These are phyloP conservation scores for Melipona quadrifasciata DNA, from an alignment of 1,140 invertebrate species.

Conservation along the genomic window DNA sequence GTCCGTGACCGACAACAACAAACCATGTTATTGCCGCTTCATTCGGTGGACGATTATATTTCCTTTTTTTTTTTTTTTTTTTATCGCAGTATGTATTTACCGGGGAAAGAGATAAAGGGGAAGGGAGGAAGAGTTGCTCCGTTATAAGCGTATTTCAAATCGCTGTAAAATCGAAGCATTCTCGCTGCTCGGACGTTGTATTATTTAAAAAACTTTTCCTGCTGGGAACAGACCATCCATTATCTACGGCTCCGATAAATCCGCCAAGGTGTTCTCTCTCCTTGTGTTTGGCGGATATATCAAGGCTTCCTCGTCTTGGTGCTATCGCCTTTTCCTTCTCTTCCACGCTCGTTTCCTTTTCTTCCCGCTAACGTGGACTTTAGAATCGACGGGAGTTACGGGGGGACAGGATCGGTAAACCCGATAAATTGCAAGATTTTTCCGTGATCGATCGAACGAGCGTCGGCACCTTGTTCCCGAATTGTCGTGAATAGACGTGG, in stretches of 20 bases:
- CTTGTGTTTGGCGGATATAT: slow-evolving; percentile 80
- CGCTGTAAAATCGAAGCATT: slow-evolving; percentile 1
- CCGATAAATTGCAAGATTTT: slow-evolving; percentile 66
- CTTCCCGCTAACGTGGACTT: slow-evolving; percentile 56
- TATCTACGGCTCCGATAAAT: slow-evolving; percentile 78
- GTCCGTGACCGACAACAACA: not conserved
- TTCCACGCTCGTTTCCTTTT: slow-evolving; percentile 53
- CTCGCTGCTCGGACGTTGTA: slow-evolving; percentile 53
- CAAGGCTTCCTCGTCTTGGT: slow-evolving; percentile 72
- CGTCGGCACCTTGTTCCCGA: no score
- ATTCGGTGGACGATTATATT: slow-evolving; percentile 2
- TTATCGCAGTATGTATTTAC: no score
- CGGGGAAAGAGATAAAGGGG: no score
- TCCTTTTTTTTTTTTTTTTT: no score
- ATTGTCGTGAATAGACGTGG: not conserved
- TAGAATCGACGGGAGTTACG: slow-evolving; percentile 61
- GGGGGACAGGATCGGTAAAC: slow-evolving; percentile 24
- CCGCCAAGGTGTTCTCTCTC: slow-evolving; percentile 66
- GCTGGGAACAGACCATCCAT: slow-evolving; percentile 72
- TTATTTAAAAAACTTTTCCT: slow-evolving; percentile 74
- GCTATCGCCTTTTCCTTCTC: slow-evolving; percentile 45
- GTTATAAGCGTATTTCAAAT: slow-evolving; percentile 17
- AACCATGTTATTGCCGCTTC: not conserved
- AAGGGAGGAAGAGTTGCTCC: not conserved
- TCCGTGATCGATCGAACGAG: not conserved